These are phyloP conservation scores for Napeogenes inachia DNA, from an alignment of 2,888 invertebrate species.

Conservation along the genomic window DNA sequence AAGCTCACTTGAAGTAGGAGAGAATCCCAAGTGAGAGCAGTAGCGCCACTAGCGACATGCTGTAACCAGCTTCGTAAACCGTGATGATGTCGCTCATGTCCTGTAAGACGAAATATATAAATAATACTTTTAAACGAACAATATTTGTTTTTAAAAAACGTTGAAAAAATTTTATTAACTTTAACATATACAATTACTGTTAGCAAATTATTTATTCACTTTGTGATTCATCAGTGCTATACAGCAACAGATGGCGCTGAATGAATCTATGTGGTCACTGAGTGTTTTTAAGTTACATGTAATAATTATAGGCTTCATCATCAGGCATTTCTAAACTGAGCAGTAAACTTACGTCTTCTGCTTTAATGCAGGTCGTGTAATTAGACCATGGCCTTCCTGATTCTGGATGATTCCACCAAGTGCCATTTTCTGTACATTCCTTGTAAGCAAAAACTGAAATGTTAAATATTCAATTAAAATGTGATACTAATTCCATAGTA, in stretches of 20 bases:
- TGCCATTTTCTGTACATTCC: conserved; percentile 86
- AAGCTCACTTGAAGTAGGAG: conserved; percentile 89
- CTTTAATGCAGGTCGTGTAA: conserved; percentile 89
- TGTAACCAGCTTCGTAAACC: conserved; percentile 91
- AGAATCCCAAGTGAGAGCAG: conserved; percentile 89
- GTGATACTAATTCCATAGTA: not conserved
- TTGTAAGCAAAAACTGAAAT: conserved; percentile 86
- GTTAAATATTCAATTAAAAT: not conserved
- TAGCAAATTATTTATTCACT: no score
- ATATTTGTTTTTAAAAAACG: no score
- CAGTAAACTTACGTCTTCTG: conserved; percentile 63
- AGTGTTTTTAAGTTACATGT: no score
- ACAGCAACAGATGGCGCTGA: no score
- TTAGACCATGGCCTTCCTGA: conserved; percentile 91
- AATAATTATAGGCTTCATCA: no score
- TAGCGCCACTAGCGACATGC: conserved; percentile 90
- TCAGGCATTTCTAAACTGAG: no score
- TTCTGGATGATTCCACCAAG: conserved; percentile 89
- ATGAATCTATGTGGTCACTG: no score
- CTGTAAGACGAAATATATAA: conserved; percentile 37
- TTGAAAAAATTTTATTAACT: no score
- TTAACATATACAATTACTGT: no score
- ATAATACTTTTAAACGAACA: no score
- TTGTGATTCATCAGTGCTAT: no score
- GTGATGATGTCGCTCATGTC: conserved; percentile 79